phyloP scores from a whole-genome alignment of 2,797 vertebrate genomes.

The Tolypeutes matacus region DNA sequence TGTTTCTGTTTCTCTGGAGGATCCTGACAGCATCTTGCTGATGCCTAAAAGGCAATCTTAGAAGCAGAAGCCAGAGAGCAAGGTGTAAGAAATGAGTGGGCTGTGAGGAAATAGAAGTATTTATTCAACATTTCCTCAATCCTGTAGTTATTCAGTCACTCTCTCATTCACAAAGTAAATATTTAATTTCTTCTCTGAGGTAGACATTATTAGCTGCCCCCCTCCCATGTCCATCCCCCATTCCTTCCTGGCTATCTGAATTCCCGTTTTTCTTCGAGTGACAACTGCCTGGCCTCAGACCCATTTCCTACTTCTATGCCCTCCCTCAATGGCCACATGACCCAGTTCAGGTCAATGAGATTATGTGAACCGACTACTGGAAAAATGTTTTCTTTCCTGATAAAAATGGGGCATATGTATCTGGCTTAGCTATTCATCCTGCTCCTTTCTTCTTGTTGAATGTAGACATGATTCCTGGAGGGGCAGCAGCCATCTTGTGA shows the following conservation, averaged over 20 bases:
- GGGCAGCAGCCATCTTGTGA: neutral
- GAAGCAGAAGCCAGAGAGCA: neutral
- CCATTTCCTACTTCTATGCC: neutral
- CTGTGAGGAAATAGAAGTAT: neutral
- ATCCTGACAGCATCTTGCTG: neutral
- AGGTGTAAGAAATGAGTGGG: neutral
- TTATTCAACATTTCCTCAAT: conserved; percentile 1
- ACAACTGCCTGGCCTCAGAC: neutral
- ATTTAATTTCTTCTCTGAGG: neutral
- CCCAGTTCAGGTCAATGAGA: neutral
- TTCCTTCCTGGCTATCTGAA: neutral
- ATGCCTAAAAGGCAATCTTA: neutral
- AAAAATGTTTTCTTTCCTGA: conserved; percentile 44
- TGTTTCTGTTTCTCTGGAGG: too few relatives aligned
- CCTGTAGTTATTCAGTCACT: neutral
- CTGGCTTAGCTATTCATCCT: neutral
- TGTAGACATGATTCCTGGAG: neutral
- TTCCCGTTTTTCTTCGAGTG: neutral
- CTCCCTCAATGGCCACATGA: neutral
- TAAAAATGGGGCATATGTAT: neutral
- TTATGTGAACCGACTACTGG: neutral
- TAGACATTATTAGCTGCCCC: neutral
- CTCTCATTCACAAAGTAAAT: neutral
- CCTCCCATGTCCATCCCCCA: neutral
- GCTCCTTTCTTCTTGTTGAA: neutral